Base-by-base conservation (phyloP, 2,888 invertebrate genomes). In the Habroteleia sp. region DNA sequence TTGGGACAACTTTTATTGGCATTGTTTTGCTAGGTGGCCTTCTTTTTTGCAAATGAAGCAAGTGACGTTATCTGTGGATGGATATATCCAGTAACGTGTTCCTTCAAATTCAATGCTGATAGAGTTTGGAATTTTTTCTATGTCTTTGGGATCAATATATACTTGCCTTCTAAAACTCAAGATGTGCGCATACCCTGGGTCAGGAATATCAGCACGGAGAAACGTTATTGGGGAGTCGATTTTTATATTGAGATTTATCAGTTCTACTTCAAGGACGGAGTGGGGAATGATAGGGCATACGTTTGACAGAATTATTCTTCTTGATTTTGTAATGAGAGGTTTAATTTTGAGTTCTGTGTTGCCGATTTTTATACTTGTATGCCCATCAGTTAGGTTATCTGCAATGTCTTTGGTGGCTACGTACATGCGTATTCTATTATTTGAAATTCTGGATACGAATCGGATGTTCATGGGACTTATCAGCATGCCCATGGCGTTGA, bases 301-400 rank as follows among this genome's bases (percentile, higher is more conserved):
- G 46, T 83, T 83, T 20, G 82, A 82, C 0, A 83, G 44, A 5
- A 72, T 65, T 0, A 65, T 33, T 13, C 62, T 6, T 48, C 62
- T 20, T 4, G 25, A 16, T 39, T 48, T 50, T 1, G 39, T 14
- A 0, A 74, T 23, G 1, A 74, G 23, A 0, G 54, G 73, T 54
- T 41, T 42, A 13, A 56, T 2, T 4, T 25, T 20, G 1, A 35
- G 35, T 16, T 35, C 7, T 10, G 79, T 65, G 23, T 5, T 11
- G 1, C 78, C 68, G 20, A 50, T 23, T 2, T 3, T 1, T 0
- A 50, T 46, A 2, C 69, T 52, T 6, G 46, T 37, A 3, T 78
- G 31, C 0, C 56, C 20, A 6, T 31, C 29, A 0, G 41, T 37
- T 23, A 54, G 8, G 10, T 20, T 33, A 25, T 11, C 33, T 23